A percentile compares a stretch with the other conserved stretches of the same genome.
phyloP scores from a whole-genome alignment of 2,888 invertebrate species.

The Agonopterix heracliana region DNA sequence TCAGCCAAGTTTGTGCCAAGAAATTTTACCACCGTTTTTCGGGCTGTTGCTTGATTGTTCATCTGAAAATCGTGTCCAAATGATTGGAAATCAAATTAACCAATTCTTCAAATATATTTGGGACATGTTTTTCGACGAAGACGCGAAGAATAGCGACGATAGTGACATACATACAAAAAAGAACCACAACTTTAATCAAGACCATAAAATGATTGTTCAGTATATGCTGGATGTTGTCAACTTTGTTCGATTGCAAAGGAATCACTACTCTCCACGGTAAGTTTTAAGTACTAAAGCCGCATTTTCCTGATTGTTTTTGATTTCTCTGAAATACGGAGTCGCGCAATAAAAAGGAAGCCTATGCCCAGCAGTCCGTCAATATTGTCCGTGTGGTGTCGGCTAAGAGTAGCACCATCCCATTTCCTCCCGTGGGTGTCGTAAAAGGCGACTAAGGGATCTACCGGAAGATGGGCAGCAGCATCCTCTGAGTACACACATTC shows the following conservation, averaged over 20 bases:
- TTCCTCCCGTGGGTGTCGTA: no score
- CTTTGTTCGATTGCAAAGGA: slow-evolving; percentile 77
- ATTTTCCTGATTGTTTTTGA: no score
- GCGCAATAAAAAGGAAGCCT: no score
- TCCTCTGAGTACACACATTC: no score
- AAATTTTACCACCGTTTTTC: slow-evolving; percentile 80
- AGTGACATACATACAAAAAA: slow-evolving; percentile 20
- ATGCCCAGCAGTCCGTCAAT: no score
- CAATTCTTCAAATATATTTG: slow-evolving; percentile 77
- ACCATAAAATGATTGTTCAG: slow-evolving; percentile 77
- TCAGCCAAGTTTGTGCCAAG: slow-evolving; percentile 79
- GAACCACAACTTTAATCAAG: slow-evolving; percentile 30
- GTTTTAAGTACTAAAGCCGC: background rate
- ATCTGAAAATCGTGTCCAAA: slow-evolving; percentile 35
- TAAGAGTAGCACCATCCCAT: no score
- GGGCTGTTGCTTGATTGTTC: slow-evolving; percentile 75
- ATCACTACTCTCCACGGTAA: slow-evolving; percentile 31
- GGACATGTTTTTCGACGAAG: slow-evolving; percentile 52
- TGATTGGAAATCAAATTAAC: slow-evolving; percentile 69
- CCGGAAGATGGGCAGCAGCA: no score
- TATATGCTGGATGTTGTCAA: slow-evolving; percentile 83
- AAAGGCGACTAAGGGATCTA: no score
- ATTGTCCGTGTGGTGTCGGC: no score
- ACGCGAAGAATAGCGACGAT: slow-evolving; percentile 32
- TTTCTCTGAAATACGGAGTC: no score